These are phyloP conservation scores for Abscondita cerata DNA, from an alignment of 2,888 invertebrate species.

Conservation along the genomic window DNA sequence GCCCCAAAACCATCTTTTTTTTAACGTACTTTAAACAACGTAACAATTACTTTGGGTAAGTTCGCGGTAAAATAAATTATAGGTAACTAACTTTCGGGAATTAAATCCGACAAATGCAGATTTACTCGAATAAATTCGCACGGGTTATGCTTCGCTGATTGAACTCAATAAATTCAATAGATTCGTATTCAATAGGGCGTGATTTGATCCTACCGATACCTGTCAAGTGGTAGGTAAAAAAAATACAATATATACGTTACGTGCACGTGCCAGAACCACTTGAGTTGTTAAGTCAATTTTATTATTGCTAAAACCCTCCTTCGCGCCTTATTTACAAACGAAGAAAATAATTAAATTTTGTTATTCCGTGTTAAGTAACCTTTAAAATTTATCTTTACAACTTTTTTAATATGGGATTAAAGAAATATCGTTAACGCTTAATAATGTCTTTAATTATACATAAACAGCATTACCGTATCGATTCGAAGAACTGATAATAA, in stretches of 20 bases:
- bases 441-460: too few relatives aligned
- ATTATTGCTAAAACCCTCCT: too few relatives aligned
- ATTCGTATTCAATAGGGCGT: slow-evolving; percentile 24
- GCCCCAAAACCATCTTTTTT: not conserved
- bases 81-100: slow-evolving; percentile 1
- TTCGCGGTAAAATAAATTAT: not conserved
- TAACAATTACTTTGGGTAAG: slow-evolving; percentile 1
- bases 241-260: slow-evolving; percentile 15
- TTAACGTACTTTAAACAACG: slow-evolving; percentile 3
- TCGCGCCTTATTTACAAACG: too few relatives aligned
- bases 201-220: slow-evolving; percentile 25
- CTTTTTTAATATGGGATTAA: too few relatives aligned
- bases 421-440: too few relatives aligned
- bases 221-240: slow-evolving; percentile 27
- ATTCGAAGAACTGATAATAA: too few relatives aligned
- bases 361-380: too few relatives aligned
- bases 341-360: too few relatives aligned
- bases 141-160: slow-evolving; percentile 5
- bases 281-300: not conserved
- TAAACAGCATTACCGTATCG: too few relatives aligned
- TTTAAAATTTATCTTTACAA: too few relatives aligned
- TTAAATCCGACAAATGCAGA: slow-evolving; percentile 5
- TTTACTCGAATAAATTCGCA: slow-evolving; percentile 6
- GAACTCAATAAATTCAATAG: slow-evolving; percentile 27
- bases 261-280: slow-evolving; percentile 19